Conservation (phyloP, 2,113 vertebrate species). For the Amphilophus citrinellus region DNA sequence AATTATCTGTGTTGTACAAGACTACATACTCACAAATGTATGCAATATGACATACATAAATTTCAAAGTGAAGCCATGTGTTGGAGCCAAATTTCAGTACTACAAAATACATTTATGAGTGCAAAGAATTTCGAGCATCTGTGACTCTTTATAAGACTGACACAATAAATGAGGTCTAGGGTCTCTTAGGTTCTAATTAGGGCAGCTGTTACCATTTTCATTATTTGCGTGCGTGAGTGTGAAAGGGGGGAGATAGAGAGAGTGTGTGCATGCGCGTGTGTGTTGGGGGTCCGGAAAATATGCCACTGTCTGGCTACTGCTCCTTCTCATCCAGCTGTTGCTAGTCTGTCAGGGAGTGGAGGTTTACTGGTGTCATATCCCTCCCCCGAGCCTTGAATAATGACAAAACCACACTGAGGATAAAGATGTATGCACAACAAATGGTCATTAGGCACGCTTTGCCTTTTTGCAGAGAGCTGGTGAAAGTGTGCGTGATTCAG, state of each 20-base stretch:
- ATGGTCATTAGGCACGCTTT: constrained; percentile 34
- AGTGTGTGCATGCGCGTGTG: constrained; percentile 30
- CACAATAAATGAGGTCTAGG: constrained; percentile 67
- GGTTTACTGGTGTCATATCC: constrained; percentile 67
- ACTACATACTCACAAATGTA: constrained; percentile 69
- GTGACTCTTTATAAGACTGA: constrained; percentile 46
- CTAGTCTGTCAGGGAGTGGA: constrained; percentile 76
- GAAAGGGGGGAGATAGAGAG: not conserved
- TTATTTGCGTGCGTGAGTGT: constrained; percentile 59
- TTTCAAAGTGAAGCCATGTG: constrained; percentile 52
- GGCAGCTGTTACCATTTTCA: constrained; percentile 73
- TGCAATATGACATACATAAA: constrained; percentile 37
- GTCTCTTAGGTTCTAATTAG: constrained; percentile 79
- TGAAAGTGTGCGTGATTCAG: constrained; percentile 17
- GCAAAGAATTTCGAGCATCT: constrained; percentile 40
- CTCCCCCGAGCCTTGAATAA: constrained; percentile 66
- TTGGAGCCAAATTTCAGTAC: constrained; percentile 41
- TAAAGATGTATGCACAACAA: constrained; percentile 54
- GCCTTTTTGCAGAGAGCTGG: constrained; percentile 47
- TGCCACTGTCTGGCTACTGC: constrained; percentile 64
- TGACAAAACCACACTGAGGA: constrained; percentile 69
- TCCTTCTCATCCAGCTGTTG: constrained; percentile 81
- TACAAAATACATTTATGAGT: constrained; percentile 35
- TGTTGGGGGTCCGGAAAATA: constrained; percentile 22
- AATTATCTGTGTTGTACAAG: constrained; percentile 71